phyloP scores from a whole-genome alignment of 2,797 vertebrate species.

The Argentina silus region DNA sequence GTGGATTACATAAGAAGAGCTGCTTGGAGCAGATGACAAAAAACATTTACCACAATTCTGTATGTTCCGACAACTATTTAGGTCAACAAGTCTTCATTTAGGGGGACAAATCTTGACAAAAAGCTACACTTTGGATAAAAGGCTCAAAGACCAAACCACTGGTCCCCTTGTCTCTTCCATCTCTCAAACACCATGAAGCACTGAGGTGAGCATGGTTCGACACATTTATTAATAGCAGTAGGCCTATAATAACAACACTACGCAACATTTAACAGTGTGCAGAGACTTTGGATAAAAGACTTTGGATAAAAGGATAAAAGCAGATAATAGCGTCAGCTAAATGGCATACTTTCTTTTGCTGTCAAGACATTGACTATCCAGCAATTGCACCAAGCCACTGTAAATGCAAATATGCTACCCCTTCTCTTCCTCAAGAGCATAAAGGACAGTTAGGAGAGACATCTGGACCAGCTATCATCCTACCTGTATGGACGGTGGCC shows the following conservation, averaged over 20 bases:
- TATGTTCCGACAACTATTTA: background rate
- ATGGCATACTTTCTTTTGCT: too few relatives aligned
- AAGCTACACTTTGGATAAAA: background rate
- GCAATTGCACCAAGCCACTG: too few relatives aligned
- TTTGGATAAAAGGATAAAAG: too few relatives aligned
- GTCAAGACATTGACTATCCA: too few relatives aligned
- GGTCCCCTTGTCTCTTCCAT: background rate
- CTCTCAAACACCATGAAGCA: background rate
- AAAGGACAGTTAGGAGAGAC: background rate
- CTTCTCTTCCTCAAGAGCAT: background rate
- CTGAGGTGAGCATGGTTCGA: background rate
- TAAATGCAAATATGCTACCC: background rate
- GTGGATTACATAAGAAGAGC: background rate
- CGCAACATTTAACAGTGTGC: too few relatives aligned
- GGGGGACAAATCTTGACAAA: background rate
- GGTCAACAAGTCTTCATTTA: background rate
- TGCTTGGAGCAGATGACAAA: background rate
- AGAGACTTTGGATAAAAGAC: too few relatives aligned
- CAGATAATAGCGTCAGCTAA: too few relatives aligned
- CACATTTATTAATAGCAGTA: background rate
- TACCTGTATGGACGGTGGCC: slow-evolving; percentile 75
- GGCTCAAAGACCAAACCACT: background rate
- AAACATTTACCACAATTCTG: background rate
- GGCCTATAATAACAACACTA: too few relatives aligned
- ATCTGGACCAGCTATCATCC: slow-evolving; percentile 6